These are phyloP conservation scores for Aleadryas rufinucha DNA, from an alignment of 2,113 vertebrate species.

Conservation along the genomic window DNA sequence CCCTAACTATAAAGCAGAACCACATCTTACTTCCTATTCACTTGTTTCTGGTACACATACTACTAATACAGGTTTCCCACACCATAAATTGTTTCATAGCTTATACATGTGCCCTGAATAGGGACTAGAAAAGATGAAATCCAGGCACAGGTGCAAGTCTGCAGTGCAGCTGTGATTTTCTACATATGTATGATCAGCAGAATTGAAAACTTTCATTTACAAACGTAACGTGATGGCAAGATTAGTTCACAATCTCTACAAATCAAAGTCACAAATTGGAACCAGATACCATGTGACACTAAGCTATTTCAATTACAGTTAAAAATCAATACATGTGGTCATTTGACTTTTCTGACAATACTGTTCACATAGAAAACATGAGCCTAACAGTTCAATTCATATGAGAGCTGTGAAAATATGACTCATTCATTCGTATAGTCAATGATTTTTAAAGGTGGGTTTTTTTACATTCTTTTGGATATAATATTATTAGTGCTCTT, in stretches of 20 bases:
- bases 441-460: neutral
- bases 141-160: constrained; percentile 38
- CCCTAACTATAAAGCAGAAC: neutral
- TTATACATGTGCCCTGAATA: neutral
- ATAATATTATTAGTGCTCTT: neutral
- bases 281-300: constrained; percentile 7
- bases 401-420: neutral
- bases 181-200: neutral
- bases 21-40: neutral
- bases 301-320: constrained; percentile 4
- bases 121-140: constrained; percentile 1
- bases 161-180: constrained; percentile 30
- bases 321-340: constrained; percentile 24
- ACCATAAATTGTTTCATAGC: neutral
- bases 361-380: neutral
- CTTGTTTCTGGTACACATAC: neutral
- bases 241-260: constrained; percentile 51
- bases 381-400: neutral
- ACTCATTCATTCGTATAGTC: neutral
- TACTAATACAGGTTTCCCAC: neutral
- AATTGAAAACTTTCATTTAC: constrained; percentile 45
- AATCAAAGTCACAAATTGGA: constrained; percentile 54
- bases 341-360: neutral
- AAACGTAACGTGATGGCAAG: constrained; percentile 34
- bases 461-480: neutral